phyloP scores from a whole-genome alignment of 1,140 invertebrate genomes.

The Zaprionus capensis region DNA sequence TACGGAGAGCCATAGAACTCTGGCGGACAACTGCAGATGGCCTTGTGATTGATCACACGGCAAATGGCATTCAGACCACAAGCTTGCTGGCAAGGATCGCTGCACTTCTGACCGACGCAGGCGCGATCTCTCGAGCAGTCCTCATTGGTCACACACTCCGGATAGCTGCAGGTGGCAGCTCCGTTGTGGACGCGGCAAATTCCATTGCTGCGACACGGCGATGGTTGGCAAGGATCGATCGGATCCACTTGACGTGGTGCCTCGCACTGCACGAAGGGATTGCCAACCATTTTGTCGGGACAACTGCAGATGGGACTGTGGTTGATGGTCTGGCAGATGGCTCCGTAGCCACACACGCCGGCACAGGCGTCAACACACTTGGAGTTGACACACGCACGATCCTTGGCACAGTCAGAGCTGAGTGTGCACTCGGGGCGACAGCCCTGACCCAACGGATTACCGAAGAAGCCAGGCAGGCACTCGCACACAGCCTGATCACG shows the following conservation, averaged over 20 bases:
- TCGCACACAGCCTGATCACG: constrained; percentile 87
- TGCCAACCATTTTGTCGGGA: constrained; percentile 86
- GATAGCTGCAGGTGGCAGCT: constrained; percentile 90
- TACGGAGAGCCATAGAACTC: constrained; percentile 92
- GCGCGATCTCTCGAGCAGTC: constrained; percentile 92
- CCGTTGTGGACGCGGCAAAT: constrained; percentile 90
- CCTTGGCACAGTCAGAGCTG: constrained; percentile 91
- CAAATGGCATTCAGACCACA: constrained; percentile 95
- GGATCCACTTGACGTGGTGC: constrained; percentile 72
- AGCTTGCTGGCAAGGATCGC: constrained; percentile 91
- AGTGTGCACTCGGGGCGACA: constrained; percentile 92
- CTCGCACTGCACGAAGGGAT: constrained; percentile 91
- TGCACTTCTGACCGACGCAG: constrained; percentile 92
- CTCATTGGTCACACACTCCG: constrained; percentile 93
- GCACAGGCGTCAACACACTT: constrained; percentile 93
- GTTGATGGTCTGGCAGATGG: constrained; percentile 88
- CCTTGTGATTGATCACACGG: constrained; percentile 91
- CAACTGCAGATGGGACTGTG: constrained; percentile 92
- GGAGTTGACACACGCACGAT: constrained; percentile 90
- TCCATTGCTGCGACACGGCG: constrained; percentile 91
- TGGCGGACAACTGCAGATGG: constrained; percentile 91
- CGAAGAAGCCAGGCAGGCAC: constrained; percentile 90
- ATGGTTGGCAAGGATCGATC: constrained; percentile 91
- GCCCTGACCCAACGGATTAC: constrained; percentile 90
- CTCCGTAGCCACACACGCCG: constrained; percentile 87